Conservation (phyloP, 2,797 vertebrate species). For the Hydrocynus forskahlii region DNA sequence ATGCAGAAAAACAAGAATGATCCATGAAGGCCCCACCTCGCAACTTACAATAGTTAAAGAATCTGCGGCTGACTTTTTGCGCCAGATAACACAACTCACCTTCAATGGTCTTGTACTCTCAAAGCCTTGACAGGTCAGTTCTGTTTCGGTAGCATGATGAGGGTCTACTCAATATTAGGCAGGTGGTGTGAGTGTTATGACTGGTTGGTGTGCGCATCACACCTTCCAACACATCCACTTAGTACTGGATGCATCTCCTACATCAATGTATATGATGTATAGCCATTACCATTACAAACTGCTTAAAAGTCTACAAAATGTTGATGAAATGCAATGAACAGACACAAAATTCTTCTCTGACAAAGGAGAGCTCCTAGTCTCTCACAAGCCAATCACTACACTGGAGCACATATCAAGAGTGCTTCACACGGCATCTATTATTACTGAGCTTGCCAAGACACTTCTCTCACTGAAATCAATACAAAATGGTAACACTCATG, state of each 20-base stretch:
- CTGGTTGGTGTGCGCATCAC: too few relatives aligned
- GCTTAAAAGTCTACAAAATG: neutral
- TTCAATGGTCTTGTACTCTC: too few relatives aligned
- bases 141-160: too few relatives aligned
- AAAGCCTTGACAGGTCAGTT: too few relatives aligned
- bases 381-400: constrained; percentile 10
- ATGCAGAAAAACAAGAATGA: too few relatives aligned
- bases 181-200: too few relatives aligned
- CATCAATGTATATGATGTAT: neutral
- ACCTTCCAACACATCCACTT: too few relatives aligned
- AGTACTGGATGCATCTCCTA: neutral
- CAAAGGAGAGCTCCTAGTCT: constrained; percentile 13
- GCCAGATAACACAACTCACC: too few relatives aligned
- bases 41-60: too few relatives aligned
- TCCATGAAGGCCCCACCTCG: too few relatives aligned
- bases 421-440: constrained; percentile 49
- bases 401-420: constrained; percentile 45
- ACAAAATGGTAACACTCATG: constrained; percentile 56
- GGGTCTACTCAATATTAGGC: too few relatives aligned
- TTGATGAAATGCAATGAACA: neutral
- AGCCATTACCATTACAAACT: neutral
- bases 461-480: constrained; percentile 60
- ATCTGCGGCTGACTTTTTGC: too few relatives aligned
- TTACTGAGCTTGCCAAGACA: constrained; percentile 60
- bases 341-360: neutral